Base-by-base conservation (phyloP, 2,797 vertebrate species). In the Eutrigla gurnardus region DNA sequence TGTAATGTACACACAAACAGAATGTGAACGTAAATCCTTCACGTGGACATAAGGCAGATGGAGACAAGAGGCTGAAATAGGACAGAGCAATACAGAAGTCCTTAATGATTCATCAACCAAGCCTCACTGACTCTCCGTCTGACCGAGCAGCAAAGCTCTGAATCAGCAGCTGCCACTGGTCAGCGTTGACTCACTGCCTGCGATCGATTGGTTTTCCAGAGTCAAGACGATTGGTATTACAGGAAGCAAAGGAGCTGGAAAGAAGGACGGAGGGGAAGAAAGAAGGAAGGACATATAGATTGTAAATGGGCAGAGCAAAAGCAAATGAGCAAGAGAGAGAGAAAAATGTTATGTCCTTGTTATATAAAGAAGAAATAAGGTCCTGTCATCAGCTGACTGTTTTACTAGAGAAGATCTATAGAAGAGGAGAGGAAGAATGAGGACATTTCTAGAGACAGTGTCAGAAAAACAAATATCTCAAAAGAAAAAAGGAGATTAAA, bases 151-250 rank as follows among this genome's bases (percentile, higher is more conserved):
- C 37, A 46, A 37, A 65, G 49, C 55, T 35, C n/a, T 70, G 73
- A 82, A 53, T 75, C 61, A 55, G 54, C 32, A 3, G 58, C 69
- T 9, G 39, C 33, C 33, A 63, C 46, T 73, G 52, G 63, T 83
- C 65, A 61, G 47, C 6, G 50, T 1, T 58, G 75, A 81, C 39
- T 79, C 73, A 70, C 43, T 2, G 52, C 18, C 63, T 53, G 73
- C 37, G 42, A 46, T 43, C 53, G 57, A 81, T 45, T 61, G 62
- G 57, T 17, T 1, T 4, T 45, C 25, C 12, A 58, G 64, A 17
- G 4, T 3, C 0, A 13, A 76, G 40, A 52, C 3, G 45, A 71
- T 47, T 33, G 61, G 53, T 35, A 82, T 82, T 73, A 78, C 68
- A 45, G 63, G 55, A 70, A 52, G 35, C 32, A 65, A 45, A 62